Percentiles rank a stretch among this genome's conserved stretches.
These are phyloP conservation scores for Arbacia lixula DNA, from an alignment of 53 echinoderm and acorn worm species.

Conservation along the genomic window DNA sequence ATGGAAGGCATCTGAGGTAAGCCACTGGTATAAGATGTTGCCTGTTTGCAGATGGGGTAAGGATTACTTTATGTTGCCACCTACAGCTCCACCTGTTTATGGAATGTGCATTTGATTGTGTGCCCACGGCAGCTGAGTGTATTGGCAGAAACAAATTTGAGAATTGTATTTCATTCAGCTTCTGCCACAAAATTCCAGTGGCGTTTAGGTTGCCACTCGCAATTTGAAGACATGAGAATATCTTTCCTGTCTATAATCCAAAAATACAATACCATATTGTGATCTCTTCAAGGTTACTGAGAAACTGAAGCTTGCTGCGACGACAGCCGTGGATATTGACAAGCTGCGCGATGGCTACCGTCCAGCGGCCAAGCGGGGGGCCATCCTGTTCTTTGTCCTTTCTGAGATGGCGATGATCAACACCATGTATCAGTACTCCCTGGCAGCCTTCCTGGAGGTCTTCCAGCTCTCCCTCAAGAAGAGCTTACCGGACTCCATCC, in stretches of 20 bases:
- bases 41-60: too few relatives aligned
- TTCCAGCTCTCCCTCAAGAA: conserved; percentile 96
- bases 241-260: too few relatives aligned
- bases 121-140: too few relatives aligned
- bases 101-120: too few relatives aligned
- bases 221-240: too few relatives aligned
- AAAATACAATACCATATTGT: too few relatives aligned
- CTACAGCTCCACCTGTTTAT: too few relatives aligned
- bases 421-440: conserved; percentile 98
- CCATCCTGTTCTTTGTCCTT: conserved; percentile 99
- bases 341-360: conserved; percentile 99
- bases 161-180: too few relatives aligned
- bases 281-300: conserved; percentile 80
- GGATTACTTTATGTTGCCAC: too few relatives aligned
- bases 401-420: conserved; percentile 99
- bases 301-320: conserved; percentile 95
- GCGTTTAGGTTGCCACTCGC: not conserved
- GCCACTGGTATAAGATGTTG: too few relatives aligned
- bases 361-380: conserved; percentile 98
- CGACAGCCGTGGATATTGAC: conserved; percentile 98
- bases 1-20: too few relatives aligned
- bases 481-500: conserved; percentile 95
- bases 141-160: too few relatives aligned
- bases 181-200: not conserved
- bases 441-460: conserved; percentile 95